Evolutionary conservation across 2,888 invertebrate species (phyloP), one percentile per base, ranked within the genome.

Genomic region (Chloroclystis v-ata): DNA sequence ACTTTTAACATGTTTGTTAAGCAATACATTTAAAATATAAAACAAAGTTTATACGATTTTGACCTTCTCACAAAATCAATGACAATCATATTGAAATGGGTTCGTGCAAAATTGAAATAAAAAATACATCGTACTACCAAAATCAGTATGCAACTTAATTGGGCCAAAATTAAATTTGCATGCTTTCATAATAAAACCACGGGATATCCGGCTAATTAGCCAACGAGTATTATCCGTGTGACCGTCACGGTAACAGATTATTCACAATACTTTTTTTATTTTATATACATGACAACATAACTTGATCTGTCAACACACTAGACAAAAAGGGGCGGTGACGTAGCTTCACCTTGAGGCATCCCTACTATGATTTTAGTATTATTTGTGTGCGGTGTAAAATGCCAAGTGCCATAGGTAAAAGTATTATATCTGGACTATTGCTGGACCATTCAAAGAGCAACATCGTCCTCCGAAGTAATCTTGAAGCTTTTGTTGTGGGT

Each of bases 141-240:
- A 49, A 54, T 43, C 48, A 50, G 38, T 38, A 52, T 43, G 49
- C 40, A 54, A 52, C 54, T 57, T 59, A 56, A 61, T 56, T 62
- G 56, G 49, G 54, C 58, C 50, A 43, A 64, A 63, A 59, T 60
- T 57, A 60, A 60, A 69, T 67, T 67, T 66, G 63, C 67, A 67
- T 70, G 62, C 57, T 65, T 67, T 67, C 58, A 60, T 66, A 69
- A 70, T 61, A 65, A 70, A 64, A 54, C 43, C 54, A 51, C 53
- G 59, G 70, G 67, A 72, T 71, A 73, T 74, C 66, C 67, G 67
- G 57, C 52, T 72, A 72, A 76, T 76, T 72, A 73, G 58, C 56
- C 57, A 61, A 61, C 61, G 56, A 66, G 69, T 63, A 63, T 67
- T 61, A 61, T 63, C 58, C 60, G 59, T 59, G 59, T 59, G 60